Conservation (phyloP, 2,888 invertebrate genomes). For the Parnassius glacialis region DNA sequence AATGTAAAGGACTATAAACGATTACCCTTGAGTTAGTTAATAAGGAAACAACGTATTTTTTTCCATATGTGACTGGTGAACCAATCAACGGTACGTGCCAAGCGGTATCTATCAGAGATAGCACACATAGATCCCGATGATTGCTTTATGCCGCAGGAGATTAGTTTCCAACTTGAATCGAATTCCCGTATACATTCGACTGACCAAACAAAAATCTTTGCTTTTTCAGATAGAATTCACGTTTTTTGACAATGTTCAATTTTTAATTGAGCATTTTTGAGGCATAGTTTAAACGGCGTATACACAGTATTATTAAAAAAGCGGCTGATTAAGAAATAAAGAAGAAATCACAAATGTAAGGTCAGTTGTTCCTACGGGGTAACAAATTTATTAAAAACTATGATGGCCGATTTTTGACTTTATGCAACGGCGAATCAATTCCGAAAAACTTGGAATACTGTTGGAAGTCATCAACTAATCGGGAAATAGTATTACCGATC, state of each 20-base stretch:
- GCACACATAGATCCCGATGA: constrained; percentile 55
- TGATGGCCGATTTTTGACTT: no score
- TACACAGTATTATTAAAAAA: no score
- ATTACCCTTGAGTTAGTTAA: background rate
- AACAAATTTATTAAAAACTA: no score
- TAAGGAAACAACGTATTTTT: constrained; percentile 2
- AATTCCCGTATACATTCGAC: constrained; percentile 16
- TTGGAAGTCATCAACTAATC: no score
- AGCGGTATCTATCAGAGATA: constrained; percentile 47
- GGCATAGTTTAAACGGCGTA: no score
- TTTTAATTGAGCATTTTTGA: background rate
- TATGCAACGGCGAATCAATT: no score
- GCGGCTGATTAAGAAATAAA: no score
- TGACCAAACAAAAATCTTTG: constrained; percentile 5
- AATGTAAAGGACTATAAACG: background rate
- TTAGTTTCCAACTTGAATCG: constrained; percentile 63
- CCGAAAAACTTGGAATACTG: no score
- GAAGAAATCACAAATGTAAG: no score
- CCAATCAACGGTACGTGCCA: constrained; percentile 52
- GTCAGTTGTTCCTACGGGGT: no score
- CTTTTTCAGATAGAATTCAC: background rate
- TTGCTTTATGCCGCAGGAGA: constrained; percentile 75
- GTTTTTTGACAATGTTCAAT: background rate
- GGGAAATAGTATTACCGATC: no score
- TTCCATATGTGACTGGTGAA: constrained; percentile 33